A percentile compares a stretch with the other conserved stretches of the same genome.
These are phyloP conservation scores for Spodoptera litura DNA, from an alignment of 1,140 invertebrate species.

Conservation along the genomic window DNA sequence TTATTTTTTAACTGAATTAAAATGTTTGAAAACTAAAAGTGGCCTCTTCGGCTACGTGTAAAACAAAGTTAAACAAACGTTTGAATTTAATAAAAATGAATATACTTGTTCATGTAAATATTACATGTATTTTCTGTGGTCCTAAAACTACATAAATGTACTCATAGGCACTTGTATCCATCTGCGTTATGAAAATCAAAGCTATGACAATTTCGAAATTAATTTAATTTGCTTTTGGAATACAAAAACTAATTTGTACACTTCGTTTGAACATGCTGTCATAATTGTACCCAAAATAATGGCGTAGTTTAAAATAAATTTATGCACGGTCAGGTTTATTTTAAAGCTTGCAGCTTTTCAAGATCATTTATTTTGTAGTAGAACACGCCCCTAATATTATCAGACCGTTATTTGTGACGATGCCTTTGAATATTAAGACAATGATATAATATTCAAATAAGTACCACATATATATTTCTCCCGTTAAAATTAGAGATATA, in stretches of 20 bases:
- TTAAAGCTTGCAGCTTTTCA: conserved; percentile 25
- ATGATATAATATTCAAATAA: conserved; percentile 31
- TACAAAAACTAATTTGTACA: too few relatives aligned
- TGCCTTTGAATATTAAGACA: conserved; percentile 7
- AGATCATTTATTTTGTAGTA: conserved; percentile 4
- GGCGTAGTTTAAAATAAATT: not conserved
- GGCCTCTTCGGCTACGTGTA: too few relatives aligned
- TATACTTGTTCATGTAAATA: too few relatives aligned
- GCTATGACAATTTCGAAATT: too few relatives aligned
- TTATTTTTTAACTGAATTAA: too few relatives aligned
- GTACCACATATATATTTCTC: not conserved
- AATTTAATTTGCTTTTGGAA: too few relatives aligned
- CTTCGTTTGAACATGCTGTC: not conserved
- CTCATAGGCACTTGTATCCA: too few relatives aligned
- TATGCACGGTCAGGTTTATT: conserved; percentile 32
- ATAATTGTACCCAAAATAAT: conserved; percentile 20
- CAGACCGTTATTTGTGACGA: conserved; percentile 16
- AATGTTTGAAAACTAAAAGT: too few relatives aligned
- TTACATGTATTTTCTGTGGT: too few relatives aligned
- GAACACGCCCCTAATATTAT: not conserved
- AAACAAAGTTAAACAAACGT: too few relatives aligned
- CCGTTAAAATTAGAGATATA: not conserved
- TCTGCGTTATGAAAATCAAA: too few relatives aligned
- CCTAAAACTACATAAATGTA: too few relatives aligned
- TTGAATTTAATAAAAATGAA: not conserved